A percentile compares a stretch with the other conserved stretches of the same genome.
Evolutionary conservation across 2,113 vertebrate species (phyloP).

Genomic region (Mustelus asterias): DNA sequence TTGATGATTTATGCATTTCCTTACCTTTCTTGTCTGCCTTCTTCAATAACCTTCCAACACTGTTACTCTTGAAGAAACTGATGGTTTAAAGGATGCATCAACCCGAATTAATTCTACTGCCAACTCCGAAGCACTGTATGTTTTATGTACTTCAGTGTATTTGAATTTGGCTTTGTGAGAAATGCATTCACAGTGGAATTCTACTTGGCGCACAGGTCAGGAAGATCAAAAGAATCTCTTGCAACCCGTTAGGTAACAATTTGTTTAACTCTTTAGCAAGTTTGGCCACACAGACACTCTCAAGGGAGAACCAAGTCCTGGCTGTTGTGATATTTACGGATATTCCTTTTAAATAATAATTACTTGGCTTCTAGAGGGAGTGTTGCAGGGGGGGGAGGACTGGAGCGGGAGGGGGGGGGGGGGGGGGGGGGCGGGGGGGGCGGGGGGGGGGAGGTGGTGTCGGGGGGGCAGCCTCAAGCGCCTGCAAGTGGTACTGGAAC

Average conservation of each 20-base stretch:
- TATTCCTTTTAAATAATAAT: not conserved
- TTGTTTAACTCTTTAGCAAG: not conserved
- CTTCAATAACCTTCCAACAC: not conserved
- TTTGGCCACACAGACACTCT: not conserved
- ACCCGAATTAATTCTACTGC: not conserved
- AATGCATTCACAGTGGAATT: not conserved
- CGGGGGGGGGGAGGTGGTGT: too few relatives aligned
- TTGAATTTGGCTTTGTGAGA: not conserved
- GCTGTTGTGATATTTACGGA: not conserved
- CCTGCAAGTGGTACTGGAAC: not conserved
- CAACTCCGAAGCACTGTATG: not conserved
- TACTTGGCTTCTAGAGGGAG: not conserved
- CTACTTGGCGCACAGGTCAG: not conserved
- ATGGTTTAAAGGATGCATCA: not conserved
- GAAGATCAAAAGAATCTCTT: not conserved
- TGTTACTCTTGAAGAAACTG: not conserved
- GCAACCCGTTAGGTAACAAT: not conserved
- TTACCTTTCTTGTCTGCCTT: constrained; percentile 10
- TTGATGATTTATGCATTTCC: not conserved
- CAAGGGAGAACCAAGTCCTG: not conserved
- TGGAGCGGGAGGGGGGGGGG: too few relatives aligned
- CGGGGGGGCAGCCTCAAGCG: not conserved
- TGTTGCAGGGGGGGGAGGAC: too few relatives aligned
- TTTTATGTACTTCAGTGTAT: not conserved
- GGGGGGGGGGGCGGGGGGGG: too few relatives aligned